These are phyloP conservation scores for Notarius quadriscutis DNA, from an alignment of 2,113 vertebrate species.

Conservation along the genomic window DNA sequence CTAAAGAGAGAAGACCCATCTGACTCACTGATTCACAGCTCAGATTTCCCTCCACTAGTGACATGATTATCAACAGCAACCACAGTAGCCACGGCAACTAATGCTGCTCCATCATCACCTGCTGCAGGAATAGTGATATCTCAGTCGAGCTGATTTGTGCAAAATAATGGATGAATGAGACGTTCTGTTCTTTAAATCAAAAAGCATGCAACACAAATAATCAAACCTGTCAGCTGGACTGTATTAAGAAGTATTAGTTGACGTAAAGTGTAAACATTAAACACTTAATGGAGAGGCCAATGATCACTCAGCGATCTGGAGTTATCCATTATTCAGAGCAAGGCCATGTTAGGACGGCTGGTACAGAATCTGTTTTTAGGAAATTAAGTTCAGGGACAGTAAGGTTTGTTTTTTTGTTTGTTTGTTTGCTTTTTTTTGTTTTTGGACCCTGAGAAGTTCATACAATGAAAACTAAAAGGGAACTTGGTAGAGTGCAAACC, in stretches of 20 bases:
- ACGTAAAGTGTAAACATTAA: not conserved
- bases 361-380: not conserved
- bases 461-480: not conserved
- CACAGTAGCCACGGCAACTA: constrained; percentile 34
- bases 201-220: not conserved
- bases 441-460: not conserved
- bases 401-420: not conserved
- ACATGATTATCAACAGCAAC: constrained; percentile 31
- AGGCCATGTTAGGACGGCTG: not conserved
- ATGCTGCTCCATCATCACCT: not conserved
- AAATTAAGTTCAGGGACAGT: not conserved
- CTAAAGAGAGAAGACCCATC: constrained; percentile 37
- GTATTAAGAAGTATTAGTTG: not conserved
- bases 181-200: not conserved
- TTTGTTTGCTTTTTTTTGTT: not conserved
- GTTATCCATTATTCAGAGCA: not conserved
- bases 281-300: not conserved
- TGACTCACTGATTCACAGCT: constrained; percentile 49
- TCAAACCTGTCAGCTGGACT: not conserved
- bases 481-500: not conserved
- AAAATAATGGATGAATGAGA: not conserved
- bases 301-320: not conserved
- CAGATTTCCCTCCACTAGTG: constrained; percentile 44
- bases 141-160: constrained; percentile 4
- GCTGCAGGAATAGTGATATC: not conserved